Evolutionary conservation across 1,140 invertebrate genomes (phyloP).

Genomic region (Globodera rostochiensis): DNA sequence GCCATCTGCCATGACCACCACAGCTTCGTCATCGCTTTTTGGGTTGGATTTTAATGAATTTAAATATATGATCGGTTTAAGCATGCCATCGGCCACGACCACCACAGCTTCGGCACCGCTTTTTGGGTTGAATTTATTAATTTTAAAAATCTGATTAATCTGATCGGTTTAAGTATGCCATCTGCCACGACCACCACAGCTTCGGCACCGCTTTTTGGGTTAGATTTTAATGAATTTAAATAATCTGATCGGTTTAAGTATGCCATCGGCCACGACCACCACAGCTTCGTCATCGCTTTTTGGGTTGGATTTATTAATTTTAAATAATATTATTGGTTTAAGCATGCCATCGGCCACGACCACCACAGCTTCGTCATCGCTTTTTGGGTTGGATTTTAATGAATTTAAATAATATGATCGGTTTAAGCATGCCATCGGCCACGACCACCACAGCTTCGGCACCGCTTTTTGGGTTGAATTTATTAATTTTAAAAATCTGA

Average conservation of each 20-base stretch:
- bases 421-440: no score
- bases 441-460: background rate
- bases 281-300: slow-evolving; percentile 10
- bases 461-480: background rate
- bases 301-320: background rate
- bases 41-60: background rate
- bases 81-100: background rate
- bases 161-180: no score
- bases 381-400: background rate
- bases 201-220: background rate
- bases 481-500: no score
- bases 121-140: background rate
- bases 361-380: background rate
- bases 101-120: slow-evolving; percentile 9
- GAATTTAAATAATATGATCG: no score
- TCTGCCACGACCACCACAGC: slow-evolving; percentile 4
- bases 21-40: background rate
- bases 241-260: no score
- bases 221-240: no score
- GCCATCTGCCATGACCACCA: background rate
- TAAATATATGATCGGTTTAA: no score
- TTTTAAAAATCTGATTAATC: no score
- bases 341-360: background rate
- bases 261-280: background rate
- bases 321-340: no score